phyloP scores from a whole-genome alignment of 2,888 invertebrate species.

The Leptinotarsa rubiginosa region DNA sequence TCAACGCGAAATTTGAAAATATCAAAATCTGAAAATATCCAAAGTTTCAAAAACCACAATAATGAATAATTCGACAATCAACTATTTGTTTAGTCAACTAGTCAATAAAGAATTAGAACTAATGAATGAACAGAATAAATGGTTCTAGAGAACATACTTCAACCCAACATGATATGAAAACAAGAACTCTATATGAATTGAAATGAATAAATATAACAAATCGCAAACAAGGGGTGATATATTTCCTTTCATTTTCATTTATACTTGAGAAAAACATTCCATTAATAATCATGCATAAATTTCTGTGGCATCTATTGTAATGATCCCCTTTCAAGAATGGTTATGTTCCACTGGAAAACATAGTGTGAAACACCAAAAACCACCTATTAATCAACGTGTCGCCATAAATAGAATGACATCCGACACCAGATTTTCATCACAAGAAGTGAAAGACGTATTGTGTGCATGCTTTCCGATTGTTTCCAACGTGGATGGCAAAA shows the following conservation, averaged over 20 bases:
- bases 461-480: constrained; percentile 6
- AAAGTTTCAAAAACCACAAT: too few species aligned
- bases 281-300: constrained; percentile 6
- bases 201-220: too few species aligned
- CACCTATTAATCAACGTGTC: constrained; percentile 7
- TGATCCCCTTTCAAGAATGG: constrained; percentile 7
- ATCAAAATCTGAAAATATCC: too few species aligned
- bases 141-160: too few species aligned
- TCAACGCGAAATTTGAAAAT: too few species aligned
- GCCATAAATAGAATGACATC: neutral
- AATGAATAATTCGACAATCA: too few species aligned
- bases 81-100: too few species aligned
- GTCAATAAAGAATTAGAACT: too few species aligned
- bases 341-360: constrained; percentile 14
- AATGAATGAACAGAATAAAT: too few species aligned
- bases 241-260: constrained; percentile 12
- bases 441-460: constrained; percentile 16
- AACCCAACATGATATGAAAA: too few species aligned
- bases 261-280: neutral
- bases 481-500: neutral
- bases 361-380: constrained; percentile 1
- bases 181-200: too few species aligned
- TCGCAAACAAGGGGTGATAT: neutral
- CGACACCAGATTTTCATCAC: constrained; percentile 11
- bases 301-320: constrained; percentile 2